Percentiles rank a stretch among this genome's conserved stretches.
These are phyloP conservation scores for Macrosoma leucophasiata DNA, from an alignment of 2,888 invertebrate species.

Conservation along the genomic window DNA sequence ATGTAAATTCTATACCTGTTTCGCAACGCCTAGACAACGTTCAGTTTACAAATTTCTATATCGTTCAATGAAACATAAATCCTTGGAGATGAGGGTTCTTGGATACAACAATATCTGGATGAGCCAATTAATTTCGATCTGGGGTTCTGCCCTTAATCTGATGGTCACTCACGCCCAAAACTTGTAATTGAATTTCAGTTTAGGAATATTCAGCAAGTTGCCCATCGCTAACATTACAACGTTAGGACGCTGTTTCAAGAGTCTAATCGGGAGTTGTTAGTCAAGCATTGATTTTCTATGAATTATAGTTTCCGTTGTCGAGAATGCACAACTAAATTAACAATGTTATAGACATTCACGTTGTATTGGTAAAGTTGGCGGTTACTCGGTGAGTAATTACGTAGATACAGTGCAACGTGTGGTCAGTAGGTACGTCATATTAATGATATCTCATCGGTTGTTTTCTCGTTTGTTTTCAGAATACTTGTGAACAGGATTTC, in stretches of 20 bases:
- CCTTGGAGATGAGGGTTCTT: constrained; percentile 58
- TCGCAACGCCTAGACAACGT: constrained; percentile 29
- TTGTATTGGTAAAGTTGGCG: too few relatives aligned
- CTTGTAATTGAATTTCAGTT: constrained; percentile 58
- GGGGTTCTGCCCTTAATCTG: constrained; percentile 59
- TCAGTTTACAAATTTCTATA: constrained; percentile 29
- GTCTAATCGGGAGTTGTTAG: too few relatives aligned
- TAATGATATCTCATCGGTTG: too few relatives aligned
- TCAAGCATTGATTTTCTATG: too few relatives aligned
- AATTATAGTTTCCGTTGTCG: too few relatives aligned
- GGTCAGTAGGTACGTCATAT: too few relatives aligned
- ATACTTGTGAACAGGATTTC: too few relatives aligned
- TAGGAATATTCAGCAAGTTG: constrained; percentile 50
- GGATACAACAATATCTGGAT: constrained; percentile 61
- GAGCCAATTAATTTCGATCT: constrained; percentile 68
- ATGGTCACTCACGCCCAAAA: constrained; percentile 66
- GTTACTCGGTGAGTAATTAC: too few relatives aligned
- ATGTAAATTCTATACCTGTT: constrained; percentile 7
- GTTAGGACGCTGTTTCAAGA: constrained; percentile 29
- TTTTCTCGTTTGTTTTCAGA: too few relatives aligned
- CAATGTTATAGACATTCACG: too few relatives aligned
- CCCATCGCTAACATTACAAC: constrained; percentile 29
- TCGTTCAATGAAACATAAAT: constrained; percentile 51
- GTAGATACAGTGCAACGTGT: too few relatives aligned
- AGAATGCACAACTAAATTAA: too few relatives aligned